phyloP scores from a whole-genome alignment of 2,113 vertebrate species.

The Paratilapia polleni region DNA sequence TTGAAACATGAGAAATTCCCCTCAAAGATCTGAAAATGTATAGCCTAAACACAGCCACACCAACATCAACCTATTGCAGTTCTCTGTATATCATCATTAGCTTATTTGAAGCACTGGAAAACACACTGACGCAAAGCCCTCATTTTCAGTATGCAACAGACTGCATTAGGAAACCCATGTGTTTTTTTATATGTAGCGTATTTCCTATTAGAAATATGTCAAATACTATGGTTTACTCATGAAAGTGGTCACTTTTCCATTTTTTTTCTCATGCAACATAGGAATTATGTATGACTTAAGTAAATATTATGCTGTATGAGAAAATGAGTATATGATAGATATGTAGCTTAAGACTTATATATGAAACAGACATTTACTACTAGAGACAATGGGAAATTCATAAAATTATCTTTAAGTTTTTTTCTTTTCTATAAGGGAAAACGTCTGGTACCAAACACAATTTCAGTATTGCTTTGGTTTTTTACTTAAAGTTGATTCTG shows the following conservation, averaged over 20 bases:
- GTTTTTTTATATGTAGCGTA: too few species aligned
- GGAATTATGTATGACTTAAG: neutral
- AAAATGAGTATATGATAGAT: too few species aligned
- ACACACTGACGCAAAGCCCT: neutral
- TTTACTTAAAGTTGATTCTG: constrained; percentile 6
- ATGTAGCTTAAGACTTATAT: neutral
- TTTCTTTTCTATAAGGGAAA: neutral
- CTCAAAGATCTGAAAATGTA: neutral
- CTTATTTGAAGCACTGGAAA: neutral
- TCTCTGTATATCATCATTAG: neutral
- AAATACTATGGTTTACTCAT: neutral
- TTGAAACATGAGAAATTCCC: neutral
- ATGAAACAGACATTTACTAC: neutral
- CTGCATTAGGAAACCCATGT: neutral
- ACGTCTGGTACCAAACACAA: neutral
- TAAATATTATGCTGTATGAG: neutral
- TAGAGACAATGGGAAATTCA: too few species aligned
- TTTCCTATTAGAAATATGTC: too few species aligned
- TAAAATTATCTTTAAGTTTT: too few species aligned
- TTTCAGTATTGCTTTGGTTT: neutral
- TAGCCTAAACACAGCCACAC: neutral
- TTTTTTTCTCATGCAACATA: neutral
- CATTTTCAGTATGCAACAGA: neutral
- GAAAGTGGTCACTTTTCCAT: neutral
- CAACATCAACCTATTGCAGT: neutral